A percentile compares a stretch with the other conserved stretches of the same genome.
Evolutionary conservation across 2,113 vertebrate genomes (phyloP).

Genomic region (Clarias magur): DNA sequence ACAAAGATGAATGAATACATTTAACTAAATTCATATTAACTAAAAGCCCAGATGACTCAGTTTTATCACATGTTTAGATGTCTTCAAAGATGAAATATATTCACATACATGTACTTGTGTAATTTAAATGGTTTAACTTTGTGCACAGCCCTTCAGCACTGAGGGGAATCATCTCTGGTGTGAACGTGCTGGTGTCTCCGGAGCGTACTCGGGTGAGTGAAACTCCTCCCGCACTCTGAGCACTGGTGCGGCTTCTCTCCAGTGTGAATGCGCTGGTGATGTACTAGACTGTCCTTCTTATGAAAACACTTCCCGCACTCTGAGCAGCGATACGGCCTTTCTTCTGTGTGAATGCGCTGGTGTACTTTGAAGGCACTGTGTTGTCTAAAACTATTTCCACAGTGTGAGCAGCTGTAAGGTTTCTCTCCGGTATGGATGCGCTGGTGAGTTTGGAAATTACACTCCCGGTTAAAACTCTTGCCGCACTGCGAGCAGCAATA

Average conservation of each 20-base stretch:
- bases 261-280: not conserved
- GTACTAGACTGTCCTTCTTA: not conserved
- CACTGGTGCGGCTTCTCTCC: not conserved
- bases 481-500: not conserved
- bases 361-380: not conserved
- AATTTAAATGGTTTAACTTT: too few species aligned
- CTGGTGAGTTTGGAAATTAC: not conserved
- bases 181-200: not conserved
- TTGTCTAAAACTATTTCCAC: not conserved
- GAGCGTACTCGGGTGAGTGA: not conserved
- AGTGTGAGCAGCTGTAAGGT: not conserved
- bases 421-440: not conserved
- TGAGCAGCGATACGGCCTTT: not conserved
- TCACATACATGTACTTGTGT: too few species aligned
- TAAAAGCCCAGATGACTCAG: too few species aligned
- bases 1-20: too few species aligned
- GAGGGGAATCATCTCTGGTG: not conserved
- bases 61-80: too few species aligned
- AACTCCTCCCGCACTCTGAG: not conserved
- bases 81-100: too few species aligned
- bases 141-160: not conserved
- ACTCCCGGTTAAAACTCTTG: not conserved
- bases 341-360: not conserved
- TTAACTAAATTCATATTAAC: too few species aligned
- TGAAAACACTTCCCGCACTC: not conserved